Evolutionary conservation across 2,797 vertebrate genomes (phyloP).

Genomic region (Lepilemur ruficaudatus): DNA sequence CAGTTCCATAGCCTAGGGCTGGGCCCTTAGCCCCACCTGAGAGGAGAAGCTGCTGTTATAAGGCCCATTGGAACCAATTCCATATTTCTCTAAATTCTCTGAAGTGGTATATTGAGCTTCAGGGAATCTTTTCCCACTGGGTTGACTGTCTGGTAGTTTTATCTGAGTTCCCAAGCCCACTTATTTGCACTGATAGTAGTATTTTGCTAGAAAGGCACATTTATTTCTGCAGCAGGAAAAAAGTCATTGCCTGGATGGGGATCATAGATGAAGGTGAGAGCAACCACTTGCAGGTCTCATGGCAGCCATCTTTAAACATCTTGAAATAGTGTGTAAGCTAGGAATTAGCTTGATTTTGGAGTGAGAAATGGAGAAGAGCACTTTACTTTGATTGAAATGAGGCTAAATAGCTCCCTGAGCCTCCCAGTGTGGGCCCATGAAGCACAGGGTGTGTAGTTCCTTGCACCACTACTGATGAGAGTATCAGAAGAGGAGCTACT

Average conservation of each 20-base stretch:
- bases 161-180: neutral
- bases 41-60: neutral
- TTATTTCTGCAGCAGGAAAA: conserved; percentile 1
- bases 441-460: neutral
- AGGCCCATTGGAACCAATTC: neutral
- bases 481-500: neutral
- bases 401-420: neutral
- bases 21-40: neutral
- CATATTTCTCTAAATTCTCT: neutral
- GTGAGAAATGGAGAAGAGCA: conserved; percentile 12
- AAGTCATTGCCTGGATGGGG: neutral
- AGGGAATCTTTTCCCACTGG: neutral
- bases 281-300: neutral
- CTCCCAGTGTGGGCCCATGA: neutral
- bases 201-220: conserved; percentile 21
- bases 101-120: neutral
- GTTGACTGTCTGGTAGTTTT: conserved; percentile 24
- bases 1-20: neutral
- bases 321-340: neutral
- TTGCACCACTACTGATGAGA: neutral
- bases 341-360: conserved; percentile 29
- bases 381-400: conserved; percentile 42
- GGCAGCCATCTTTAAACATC: conserved; percentile 19
- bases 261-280: conserved; percentile 21
- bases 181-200: neutral